phyloP scores from a whole-genome alignment of 2,888 invertebrate species.

The Zygogramma bicolorata region DNA sequence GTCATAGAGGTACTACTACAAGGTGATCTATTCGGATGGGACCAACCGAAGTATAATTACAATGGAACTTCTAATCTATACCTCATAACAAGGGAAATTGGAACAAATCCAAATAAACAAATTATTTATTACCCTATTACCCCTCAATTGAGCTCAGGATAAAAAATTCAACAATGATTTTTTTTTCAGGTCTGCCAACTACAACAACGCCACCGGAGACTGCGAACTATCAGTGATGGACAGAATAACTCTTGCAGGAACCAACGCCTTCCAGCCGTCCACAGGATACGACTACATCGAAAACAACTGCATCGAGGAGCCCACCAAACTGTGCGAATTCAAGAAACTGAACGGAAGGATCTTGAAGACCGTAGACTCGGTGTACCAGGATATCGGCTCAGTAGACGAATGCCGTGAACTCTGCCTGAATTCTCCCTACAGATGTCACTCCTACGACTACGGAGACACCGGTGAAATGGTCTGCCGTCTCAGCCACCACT shows the following conservation, averaged over 20 bases:
- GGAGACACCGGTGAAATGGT: constrained; percentile 94
- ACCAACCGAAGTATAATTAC: too few relatives aligned
- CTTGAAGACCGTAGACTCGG: constrained; percentile 93
- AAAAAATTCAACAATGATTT: not conserved
- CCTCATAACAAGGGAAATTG: too few relatives aligned
- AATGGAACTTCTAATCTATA: too few relatives aligned
- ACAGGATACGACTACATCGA: constrained; percentile 84
- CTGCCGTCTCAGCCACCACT: constrained; percentile 92
- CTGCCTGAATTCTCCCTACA: constrained; percentile 89
- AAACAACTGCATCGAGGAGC: constrained; percentile 93
- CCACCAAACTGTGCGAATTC: constrained; percentile 94
- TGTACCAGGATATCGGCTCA: constrained; percentile 89
- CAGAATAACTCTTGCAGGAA: constrained; percentile 87
- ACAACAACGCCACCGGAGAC: constrained; percentile 85
- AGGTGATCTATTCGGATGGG: too few relatives aligned
- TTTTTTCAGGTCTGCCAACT: constrained; percentile 86
- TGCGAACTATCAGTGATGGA: constrained; percentile 94
- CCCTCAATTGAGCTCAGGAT: not conserved
- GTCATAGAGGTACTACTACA: too few relatives aligned
- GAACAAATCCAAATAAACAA: too few relatives aligned
- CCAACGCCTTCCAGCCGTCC: constrained; percentile 74
- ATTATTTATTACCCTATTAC: too few relatives aligned
- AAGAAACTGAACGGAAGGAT: constrained; percentile 90
- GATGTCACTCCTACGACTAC: constrained; percentile 94
- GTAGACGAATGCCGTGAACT: constrained; percentile 90